Evolutionary conservation across 2,113 vertebrate species (phyloP).

Genomic region (Perca schrenkii): DNA sequence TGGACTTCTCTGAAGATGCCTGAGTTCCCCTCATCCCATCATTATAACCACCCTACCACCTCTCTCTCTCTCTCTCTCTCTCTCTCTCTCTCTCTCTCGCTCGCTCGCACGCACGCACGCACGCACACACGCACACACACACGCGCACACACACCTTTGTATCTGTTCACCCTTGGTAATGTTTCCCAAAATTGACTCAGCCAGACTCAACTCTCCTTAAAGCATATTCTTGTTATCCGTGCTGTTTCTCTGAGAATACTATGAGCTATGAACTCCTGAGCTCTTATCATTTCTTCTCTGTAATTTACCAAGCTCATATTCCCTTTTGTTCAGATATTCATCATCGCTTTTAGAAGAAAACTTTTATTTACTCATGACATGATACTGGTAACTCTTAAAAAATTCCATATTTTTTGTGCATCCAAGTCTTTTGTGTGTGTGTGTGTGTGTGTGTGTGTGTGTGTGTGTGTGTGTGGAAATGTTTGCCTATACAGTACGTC

Average conservation of each 20-base stretch:
- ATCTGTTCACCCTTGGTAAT: conserved; percentile 20
- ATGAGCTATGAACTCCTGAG: background rate
- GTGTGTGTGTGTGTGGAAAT: background rate
- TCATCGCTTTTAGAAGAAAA: conserved; percentile 37
- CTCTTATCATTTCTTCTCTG: conserved; percentile 9
- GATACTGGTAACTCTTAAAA: conserved; percentile 19
- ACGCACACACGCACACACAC: background rate
- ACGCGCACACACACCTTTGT: background rate
- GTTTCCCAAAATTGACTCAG: conserved; percentile 34
- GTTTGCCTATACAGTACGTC: conserved; percentile 25
- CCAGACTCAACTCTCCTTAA: conserved; percentile 19
- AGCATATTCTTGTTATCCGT: background rate
- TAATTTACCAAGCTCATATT: conserved; percentile 3
- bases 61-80: background rate
- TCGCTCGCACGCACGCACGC: background rate
- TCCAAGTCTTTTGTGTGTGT: background rate
- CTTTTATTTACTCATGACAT: conserved; percentile 35
- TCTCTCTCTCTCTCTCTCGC: too few relatives aligned
- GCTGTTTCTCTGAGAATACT: conserved; percentile 35
- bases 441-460: conserved; percentile 1
- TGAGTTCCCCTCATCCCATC: conserved; percentile 20
- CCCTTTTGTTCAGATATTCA: conserved; percentile 39
- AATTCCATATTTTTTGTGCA: background rate
- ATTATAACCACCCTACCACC: background rate
- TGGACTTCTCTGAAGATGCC: conserved; percentile 30